phyloP scores from a whole-genome alignment of 2,888 invertebrate genomes.

The Notodonta dromedarius region DNA sequence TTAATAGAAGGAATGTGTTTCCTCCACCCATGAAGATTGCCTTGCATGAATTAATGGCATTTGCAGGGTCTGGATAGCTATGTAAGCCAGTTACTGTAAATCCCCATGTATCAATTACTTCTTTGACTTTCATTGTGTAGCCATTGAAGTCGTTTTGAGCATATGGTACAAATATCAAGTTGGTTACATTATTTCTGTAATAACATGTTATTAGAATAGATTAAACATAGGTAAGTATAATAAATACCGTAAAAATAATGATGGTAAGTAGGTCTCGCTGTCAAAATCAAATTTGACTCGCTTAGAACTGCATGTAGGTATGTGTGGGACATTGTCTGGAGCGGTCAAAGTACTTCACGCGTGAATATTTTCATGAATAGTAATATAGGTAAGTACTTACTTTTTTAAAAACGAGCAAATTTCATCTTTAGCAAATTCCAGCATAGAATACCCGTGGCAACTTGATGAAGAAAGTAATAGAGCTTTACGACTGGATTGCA shows the following conservation, averaged over 20 bases:
- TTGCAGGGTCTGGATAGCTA: constrained; percentile 78
- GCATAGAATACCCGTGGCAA: constrained; percentile 86
- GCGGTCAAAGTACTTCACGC: background rate
- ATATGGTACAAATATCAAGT: constrained; percentile 90
- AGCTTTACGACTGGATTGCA: constrained; percentile 73
- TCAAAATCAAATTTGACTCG: too few relatives aligned
- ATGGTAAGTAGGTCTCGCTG: too few relatives aligned
- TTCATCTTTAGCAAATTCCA: constrained; percentile 87
- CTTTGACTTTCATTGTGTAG: constrained; percentile 85
- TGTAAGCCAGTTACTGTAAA: constrained; percentile 88
- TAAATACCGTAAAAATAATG: background rate
- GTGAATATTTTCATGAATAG: background rate
- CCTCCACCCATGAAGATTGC: constrained; percentile 92
- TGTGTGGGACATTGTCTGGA: too few relatives aligned
- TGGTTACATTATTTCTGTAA: constrained; percentile 86
- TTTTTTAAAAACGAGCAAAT: constrained; percentile 84
- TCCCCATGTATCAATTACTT: constrained; percentile 86
- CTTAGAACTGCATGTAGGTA: too few relatives aligned
- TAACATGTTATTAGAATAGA: constrained; percentile 8
- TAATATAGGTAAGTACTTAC: constrained; percentile 66
- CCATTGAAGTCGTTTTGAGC: constrained; percentile 87
- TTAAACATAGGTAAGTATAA: constrained; percentile 5
- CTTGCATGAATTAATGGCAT: constrained; percentile 85
- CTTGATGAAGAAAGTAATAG: constrained; percentile 88
- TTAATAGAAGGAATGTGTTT: constrained; percentile 90